Evolutionary conservation across 2,113 vertebrate species (phyloP), one percentile per base, ranked within the genome.

Genomic region (Urocolius indicus): DNA sequence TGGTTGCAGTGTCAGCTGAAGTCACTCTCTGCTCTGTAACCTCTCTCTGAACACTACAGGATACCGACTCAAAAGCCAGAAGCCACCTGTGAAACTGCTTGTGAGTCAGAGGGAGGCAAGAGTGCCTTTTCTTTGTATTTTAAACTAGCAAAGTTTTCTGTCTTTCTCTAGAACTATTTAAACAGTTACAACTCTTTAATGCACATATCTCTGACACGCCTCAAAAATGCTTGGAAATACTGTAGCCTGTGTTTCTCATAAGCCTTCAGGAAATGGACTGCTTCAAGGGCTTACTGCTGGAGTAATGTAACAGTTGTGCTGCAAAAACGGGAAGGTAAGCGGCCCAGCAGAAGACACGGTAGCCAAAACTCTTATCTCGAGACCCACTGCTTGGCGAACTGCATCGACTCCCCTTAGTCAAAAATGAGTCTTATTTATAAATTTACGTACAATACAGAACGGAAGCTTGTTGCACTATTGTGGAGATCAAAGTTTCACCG

Each of bases 301-400:
- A 90, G 41, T 61, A 79, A 87, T 87, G 38, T 23, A 76, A 63
- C 54, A 87, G 49, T n/a, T 0, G 0, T 46, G 32, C 66, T 82
- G 41, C 75, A 89, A 46, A 82, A 94, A 43, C 22, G 49, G 49
- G 71, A 88, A 86, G 58, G 87, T 82, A 84, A 85, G 62, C 0
- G 2, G 48, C 67, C 22, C 87, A 76, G 71, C 48, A 93, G 65
- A 91, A 76, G 43, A 80, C 3, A 61, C 21, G 63, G 78, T 20
- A 85, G 76, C 38, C 79, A 71, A 76, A 93, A 49, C 20, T 57
- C 66, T 94, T 94, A 95, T 89, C 63, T 87, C 62, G 45, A 49
- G 34, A 61, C 45, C 20, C 54, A 27, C 18, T 72, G 45, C 81
- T 76, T 32, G 1, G 30, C 84, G 73, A 84, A 90, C 67, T 87